Percentiles rank a stretch among this genome's conserved stretches.
Evolutionary conservation across 1,140 invertebrate genomes (phyloP).

Genomic region (Potamilus streckersoni): DNA sequence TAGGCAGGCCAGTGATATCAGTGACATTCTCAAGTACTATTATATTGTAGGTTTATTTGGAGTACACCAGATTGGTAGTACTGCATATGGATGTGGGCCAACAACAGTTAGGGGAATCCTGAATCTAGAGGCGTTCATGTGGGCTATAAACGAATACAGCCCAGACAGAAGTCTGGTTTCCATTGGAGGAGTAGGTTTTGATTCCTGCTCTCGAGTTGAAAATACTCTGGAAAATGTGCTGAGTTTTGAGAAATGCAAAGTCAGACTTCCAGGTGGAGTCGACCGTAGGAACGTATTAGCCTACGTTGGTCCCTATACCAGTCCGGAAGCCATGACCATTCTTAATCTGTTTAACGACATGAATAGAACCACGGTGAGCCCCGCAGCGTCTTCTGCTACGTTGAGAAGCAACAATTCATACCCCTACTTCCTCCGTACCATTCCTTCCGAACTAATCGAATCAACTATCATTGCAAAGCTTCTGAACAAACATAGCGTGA

Average conservation of each 20-base stretch:
- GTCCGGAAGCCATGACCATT: slow-evolving; percentile 33
- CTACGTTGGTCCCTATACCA: slow-evolving; percentile 47
- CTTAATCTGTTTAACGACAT: slow-evolving; percentile 37
- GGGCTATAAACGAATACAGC: slow-evolving; percentile 46
- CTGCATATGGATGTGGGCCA: slow-evolving; percentile 36
- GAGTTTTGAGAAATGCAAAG: slow-evolving; percentile 46
- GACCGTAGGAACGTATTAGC: slow-evolving; percentile 44
- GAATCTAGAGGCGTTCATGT: slow-evolving; percentile 57
- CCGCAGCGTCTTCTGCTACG: slow-evolving; percentile 38
- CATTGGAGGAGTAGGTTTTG: slow-evolving; percentile 53
- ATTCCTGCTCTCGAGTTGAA: slow-evolving; percentile 45
- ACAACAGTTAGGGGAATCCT: slow-evolving; percentile 36
- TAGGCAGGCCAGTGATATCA: slow-evolving; percentile 1
- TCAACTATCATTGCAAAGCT: slow-evolving; percentile 31
- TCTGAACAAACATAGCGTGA: slow-evolving; percentile 16
- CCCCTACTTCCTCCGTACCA: slow-evolving; percentile 45
- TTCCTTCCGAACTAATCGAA: slow-evolving; percentile 40
- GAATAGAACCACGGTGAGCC: slow-evolving; percentile 41
- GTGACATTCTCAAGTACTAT: slow-evolving; percentile 33
- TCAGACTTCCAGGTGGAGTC: slow-evolving; percentile 23
- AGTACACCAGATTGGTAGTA: slow-evolving; percentile 37
- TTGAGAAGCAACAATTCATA: slow-evolving; percentile 28
- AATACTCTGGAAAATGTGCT: slow-evolving; percentile 47
- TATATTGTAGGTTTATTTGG: slow-evolving; percentile 53
- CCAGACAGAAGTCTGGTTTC: slow-evolving; percentile 8